Evolutionary conservation across 1,140 invertebrate genomes (phyloP), one percentile per base, ranked within the genome.

Genomic region (Drosophila rufa): DNA sequence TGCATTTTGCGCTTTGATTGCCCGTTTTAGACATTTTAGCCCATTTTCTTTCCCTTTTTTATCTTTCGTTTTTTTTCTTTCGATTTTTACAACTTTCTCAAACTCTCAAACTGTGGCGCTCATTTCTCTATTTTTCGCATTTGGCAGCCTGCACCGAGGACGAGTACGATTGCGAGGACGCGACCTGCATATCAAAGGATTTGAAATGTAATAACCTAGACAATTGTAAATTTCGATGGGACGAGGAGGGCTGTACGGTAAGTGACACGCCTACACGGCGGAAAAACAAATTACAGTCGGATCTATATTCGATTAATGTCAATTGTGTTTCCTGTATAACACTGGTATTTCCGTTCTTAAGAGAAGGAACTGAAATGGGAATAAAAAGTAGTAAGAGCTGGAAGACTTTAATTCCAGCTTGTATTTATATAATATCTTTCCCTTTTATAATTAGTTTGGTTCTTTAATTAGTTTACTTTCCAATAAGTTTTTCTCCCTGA

Each of bases 111-210:
- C 42, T 77, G 12, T 36, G 33, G 33, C 30, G 40, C 14, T 6
- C 40, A 40, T 14, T 25, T 47, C 19, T 30, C 9, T 36, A 15
- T 36, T 50, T 62, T 19, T 67, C 56, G 22, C 46, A 65, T 61
- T 56, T 48, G 12, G 45, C 50, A 92, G 79, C 59, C 55, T 92
- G 91, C 69, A 65, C 75, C 45, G 94, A 93, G 0, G 93, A 95
- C 17, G 96, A 97, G 84, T 97, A 96, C 91, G 96, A 98, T 93
- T 98, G 97, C 89, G 96, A 97, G 87, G 97, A 98, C 87, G 95
- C 95, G 36, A 97, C 95, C 0, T 98, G 97, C 93, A 98, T 98
- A 57, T 94, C 95, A 14, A 80, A 76, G 1, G 83, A 93, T 1
- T 93, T 98, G n/a, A 93, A 93, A 64, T 98, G 98, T 89, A 97